Conservation (phyloP, 1,140 invertebrate genomes). For the Zophobas atratus region DNA sequence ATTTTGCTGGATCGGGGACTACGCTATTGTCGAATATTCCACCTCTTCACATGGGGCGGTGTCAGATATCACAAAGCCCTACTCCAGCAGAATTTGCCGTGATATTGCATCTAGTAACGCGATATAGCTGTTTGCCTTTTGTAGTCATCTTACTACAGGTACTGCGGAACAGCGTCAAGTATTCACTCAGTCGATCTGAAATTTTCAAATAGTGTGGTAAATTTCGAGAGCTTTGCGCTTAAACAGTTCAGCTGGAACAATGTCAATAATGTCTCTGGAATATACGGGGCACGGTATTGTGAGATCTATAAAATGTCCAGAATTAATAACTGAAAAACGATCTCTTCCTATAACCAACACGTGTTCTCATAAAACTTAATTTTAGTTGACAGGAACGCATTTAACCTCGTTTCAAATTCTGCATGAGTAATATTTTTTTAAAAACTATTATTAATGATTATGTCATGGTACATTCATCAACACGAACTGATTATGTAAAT, state of each 20-base stretch:
- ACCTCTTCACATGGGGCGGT: slow-evolving; percentile 33
- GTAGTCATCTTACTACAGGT: slow-evolving; percentile 41
- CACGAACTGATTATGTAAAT: slow-evolving; percentile 33
- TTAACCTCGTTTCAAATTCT: slow-evolving; percentile 44
- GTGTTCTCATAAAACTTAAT: slow-evolving; percentile 47
- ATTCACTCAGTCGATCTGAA: slow-evolving; percentile 19
- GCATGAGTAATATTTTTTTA: slow-evolving; percentile 43
- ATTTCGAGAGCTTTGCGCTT: slow-evolving; percentile 1
- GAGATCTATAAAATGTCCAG: slow-evolving; percentile 31
- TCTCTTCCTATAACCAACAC: slow-evolving; percentile 31
- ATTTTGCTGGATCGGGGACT: slow-evolving; percentile 28
- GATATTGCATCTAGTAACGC: slow-evolving; percentile 45
- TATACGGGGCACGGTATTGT: neutral
- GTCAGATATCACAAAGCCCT: slow-evolving; percentile 44
- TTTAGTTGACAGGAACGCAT: slow-evolving; percentile 46
- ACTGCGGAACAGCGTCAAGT: slow-evolving; percentile 13
- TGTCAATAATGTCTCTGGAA: slow-evolving; percentile 2
- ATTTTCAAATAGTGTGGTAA: slow-evolving; percentile 29
- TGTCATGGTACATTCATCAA: slow-evolving; percentile 23
- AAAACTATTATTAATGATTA: slow-evolving; percentile 40
- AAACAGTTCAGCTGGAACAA: neutral
- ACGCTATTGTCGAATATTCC: slow-evolving; percentile 37
- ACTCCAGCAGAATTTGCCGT: slow-evolving; percentile 36
- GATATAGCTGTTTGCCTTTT: slow-evolving; percentile 46
- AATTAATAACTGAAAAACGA: slow-evolving; percentile 42